phyloP scores from a whole-genome alignment of 2,113 vertebrate genomes.

The Pseudopipra pipra region DNA sequence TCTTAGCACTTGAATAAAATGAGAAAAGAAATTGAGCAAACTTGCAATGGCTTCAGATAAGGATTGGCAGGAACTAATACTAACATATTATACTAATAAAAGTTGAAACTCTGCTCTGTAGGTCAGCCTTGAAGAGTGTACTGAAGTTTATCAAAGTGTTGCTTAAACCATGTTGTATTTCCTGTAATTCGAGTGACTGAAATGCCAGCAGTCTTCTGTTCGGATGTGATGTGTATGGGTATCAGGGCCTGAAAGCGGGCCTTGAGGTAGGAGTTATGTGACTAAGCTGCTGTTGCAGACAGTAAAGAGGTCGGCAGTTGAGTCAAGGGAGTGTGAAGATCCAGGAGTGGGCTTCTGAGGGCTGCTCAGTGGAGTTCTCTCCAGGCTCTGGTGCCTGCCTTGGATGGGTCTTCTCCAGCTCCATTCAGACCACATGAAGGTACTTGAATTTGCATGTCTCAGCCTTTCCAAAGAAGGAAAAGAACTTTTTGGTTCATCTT shows the following conservation, averaged over 20 bases:
- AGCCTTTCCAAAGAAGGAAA: background rate
- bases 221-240: accelerated
- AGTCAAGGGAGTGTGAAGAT: accelerated
- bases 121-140: background rate
- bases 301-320: too few relatives aligned
- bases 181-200: background rate
- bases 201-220: background rate
- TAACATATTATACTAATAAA: background rate
- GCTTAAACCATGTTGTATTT: background rate
- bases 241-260: background rate
- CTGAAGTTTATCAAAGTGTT: background rate
- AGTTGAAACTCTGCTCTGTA: background rate
- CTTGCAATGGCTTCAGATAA: background rate
- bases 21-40: background rate
- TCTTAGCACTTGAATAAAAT: background rate
- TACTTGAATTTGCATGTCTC: background rate
- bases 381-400: background rate
- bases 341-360: background rate
- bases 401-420: background rate
- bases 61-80: background rate
- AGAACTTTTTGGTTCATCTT: background rate
- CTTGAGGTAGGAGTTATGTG: background rate
- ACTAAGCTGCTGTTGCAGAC: background rate
- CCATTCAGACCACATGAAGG: accelerated
- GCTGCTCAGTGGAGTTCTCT: background rate